Evolutionary conservation across 2,113 vertebrate species (phyloP), one percentile per base, ranked within the genome.

Genomic region (Salvelinus namaycush): DNA sequence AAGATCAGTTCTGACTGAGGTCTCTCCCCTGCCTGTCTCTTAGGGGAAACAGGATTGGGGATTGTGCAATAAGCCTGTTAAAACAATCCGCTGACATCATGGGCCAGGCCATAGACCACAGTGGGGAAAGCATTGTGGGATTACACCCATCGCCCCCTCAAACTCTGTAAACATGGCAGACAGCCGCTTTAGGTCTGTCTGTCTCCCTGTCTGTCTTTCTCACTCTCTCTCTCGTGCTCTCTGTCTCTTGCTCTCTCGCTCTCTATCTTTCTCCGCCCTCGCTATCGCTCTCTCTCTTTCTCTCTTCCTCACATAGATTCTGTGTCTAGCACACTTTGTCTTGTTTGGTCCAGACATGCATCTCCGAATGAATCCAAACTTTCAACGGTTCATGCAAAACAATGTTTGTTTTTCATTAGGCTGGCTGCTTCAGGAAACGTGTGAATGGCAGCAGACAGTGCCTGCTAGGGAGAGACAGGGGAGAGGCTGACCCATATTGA

Each of bases 351-450:
- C 51, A 14, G 51, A 54, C 51, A 54, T 54, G 51, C 18, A 4
- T 62, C 39, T 5, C 51, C 69, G 76, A 72, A 82, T 70, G 73
- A 81, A 86, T 77, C 77, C 12, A 54, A 54, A 74, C 64, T 70
- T 49, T 85, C 57, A 29, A 20, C 20, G 4, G n/a, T 8, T 26
- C 65, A 77, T 57, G 76, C 57, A 54, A 70, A 73, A 72, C 76
- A 5, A n/a, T 68, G 78, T 86, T 84, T 84, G 76, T 81, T 82
- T 89, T 84, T 86, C 75, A 81, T 90, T 81, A 82, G 71, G 68
- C 68, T 78, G 80, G 83, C 83, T 81, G 81, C 5, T 54, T 71
- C 73, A 84, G 62, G 71, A 72, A 83, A 77, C 71, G 44, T 81
- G 75, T 71, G 79, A 76, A 64, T 83, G 76, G 84, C 64, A 75